Percentiles rank a stretch among this genome's conserved stretches.
phyloP scores from a whole-genome alignment of 2,888 invertebrate genomes.

The Callyntrura guangdongensis region DNA sequence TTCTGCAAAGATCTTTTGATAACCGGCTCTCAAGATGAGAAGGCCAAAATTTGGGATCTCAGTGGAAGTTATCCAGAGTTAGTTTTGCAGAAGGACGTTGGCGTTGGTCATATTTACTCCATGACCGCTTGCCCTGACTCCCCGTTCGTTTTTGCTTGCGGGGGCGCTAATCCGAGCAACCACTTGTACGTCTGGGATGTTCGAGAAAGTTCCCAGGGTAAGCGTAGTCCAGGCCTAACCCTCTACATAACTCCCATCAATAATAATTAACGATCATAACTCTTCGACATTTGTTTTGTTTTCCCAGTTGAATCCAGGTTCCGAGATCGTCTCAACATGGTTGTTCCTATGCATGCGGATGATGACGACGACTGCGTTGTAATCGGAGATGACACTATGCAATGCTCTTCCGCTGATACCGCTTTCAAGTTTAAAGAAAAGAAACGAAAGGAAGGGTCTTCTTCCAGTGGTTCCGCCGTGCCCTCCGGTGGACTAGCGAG shows the following conservation, averaged over 20 bases:
- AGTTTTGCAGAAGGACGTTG: slow-evolving; percentile 88
- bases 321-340: slow-evolving; percentile 56
- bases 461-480: neutral
- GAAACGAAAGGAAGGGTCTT: neutral
- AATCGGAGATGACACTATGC: slow-evolving; percentile 57
- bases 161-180: slow-evolving; percentile 93
- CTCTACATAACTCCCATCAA: no score
- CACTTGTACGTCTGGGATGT: slow-evolving; percentile 91
- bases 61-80: slow-evolving; percentile 85
- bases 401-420: neutral
- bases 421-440: slow-evolving; percentile 56
- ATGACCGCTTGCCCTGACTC: slow-evolving; percentile 93
- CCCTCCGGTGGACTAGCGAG: neutral
- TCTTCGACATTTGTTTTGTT: slow-evolving; percentile 3
- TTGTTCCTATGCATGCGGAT: slow-evolving; percentile 14
- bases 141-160: slow-evolving; percentile 92
- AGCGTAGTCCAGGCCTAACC: no score
- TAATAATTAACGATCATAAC: no score
- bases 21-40: slow-evolving; percentile 92
- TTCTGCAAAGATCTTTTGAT: slow-evolving; percentile 88
- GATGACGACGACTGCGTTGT: neutral
- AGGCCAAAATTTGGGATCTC: slow-evolving; percentile 94
- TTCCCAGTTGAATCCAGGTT: slow-evolving; percentile 79
- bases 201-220: slow-evolving; percentile 85
- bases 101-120: slow-evolving; percentile 91